Evolutionary conservation across 2,888 invertebrate genomes (phyloP), one percentile per base, ranked within the genome.

Genomic region (Aphodius sticticus): DNA sequence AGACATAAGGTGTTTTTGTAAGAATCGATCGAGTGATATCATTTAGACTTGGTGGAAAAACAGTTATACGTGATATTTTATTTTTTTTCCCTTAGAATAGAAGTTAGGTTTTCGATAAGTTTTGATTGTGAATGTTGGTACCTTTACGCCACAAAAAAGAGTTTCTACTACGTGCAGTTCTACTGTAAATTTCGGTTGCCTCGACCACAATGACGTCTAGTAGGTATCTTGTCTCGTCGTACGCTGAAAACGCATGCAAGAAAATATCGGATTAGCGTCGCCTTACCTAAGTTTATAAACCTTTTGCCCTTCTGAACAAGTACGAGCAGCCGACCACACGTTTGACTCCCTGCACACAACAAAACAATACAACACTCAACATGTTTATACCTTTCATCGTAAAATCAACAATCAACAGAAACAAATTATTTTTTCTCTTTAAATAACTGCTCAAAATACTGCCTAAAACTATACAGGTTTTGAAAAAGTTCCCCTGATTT

Each of bases 261-360:
- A 53, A 53, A 53, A 5, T 53, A 53, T 53, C 69, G 76, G 70
- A 83, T 83, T 83, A 81, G 81, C 80, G 80, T 53, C 53, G 53
- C 84, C 89, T 89, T 88, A 89, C 89, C 89, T 75, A 86, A 85
- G 69, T 86, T 85, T 80, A 88, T 87, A 85, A 89, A 89, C 81
- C 89, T 88, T 85, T 89, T 89, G 83, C 89, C 89, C 82, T 88
- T 89, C 85, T 89, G 89, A 80, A 89, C 88, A 84, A 88, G 87
- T 79, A 89, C 89, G 84, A 89, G 88, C 38, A 89, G 87, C 83
- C 89, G 89, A 82, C 89, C 89, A 86, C 88, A 88, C 71, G 87
- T 85, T 75, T 79, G 77, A 76, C 79, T 76, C 76, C 79, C 79
- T 81, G 81, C 76, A 76, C 76, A 78, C 81, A 74, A 81, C 78